phyloP scores from a whole-genome alignment of 2,113 vertebrate genomes.

The Trematocara macrostoma region DNA sequence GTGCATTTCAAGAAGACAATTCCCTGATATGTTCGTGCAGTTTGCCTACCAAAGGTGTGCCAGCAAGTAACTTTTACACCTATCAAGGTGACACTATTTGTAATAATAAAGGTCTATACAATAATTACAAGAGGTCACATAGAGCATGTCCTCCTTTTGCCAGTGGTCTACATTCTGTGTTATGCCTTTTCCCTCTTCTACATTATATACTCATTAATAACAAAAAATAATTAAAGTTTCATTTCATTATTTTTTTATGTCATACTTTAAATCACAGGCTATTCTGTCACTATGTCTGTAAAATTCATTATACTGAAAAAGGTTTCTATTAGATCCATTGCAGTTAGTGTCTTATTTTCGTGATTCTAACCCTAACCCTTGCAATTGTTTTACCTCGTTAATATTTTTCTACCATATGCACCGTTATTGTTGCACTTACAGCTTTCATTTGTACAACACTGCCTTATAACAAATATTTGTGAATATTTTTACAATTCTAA shows the following conservation, averaged over 20 bases:
- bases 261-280: not conserved
- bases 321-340: not conserved
- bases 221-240: not conserved
- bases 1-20: not conserved
- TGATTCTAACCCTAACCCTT: not conserved
- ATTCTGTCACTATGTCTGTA: not conserved
- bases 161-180: not conserved
- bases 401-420: not conserved
- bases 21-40: not conserved
- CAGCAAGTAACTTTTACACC: not conserved
- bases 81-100: not conserved
- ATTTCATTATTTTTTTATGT: not conserved
- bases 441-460: not conserved
- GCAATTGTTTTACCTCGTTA: not conserved
- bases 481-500: not conserved
- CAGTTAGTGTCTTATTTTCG: not conserved
- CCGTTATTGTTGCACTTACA: not conserved
- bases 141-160: not conserved
- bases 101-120: not conserved
- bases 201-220: not conserved
- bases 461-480: not conserved
- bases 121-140: not conserved
- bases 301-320: not conserved
- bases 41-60: not conserved
- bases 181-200: not conserved